phyloP scores from a whole-genome alignment of 2,797 vertebrate genomes.

The Pipistrellus nathusii region DNA sequence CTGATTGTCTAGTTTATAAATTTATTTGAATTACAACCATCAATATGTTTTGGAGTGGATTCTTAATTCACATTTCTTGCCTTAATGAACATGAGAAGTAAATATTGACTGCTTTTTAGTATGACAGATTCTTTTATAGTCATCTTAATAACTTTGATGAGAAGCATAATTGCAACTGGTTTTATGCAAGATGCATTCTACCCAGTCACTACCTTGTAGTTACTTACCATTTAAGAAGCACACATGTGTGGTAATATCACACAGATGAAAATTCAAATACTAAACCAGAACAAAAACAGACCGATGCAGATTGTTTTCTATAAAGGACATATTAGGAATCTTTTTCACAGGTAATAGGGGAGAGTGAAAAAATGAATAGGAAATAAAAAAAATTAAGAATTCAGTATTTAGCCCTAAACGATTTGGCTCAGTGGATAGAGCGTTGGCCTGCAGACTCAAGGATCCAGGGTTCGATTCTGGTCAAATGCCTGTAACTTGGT shows the following conservation, averaged over 20 bases:
- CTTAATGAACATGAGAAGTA: slow-evolving; percentile 70
- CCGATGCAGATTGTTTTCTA: not conserved
- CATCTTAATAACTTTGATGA: slow-evolving; percentile 21
- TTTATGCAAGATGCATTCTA: not conserved
- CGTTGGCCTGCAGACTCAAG: too few relatives aligned
- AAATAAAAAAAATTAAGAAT: not conserved
- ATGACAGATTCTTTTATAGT: slow-evolving; percentile 25
- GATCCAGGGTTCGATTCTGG: too few relatives aligned
- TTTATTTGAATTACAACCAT: slow-evolving; percentile 71
- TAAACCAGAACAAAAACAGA: not conserved
- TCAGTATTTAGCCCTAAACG: not conserved
- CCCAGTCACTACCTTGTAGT: not conserved
- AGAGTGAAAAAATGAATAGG: not conserved
- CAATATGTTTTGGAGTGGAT: slow-evolving; percentile 58
- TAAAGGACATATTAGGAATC: not conserved
- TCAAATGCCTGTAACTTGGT: too few relatives aligned
- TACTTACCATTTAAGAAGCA: not conserved
- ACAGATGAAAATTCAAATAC: slow-evolving; percentile 10
- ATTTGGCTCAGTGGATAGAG: too few relatives aligned
- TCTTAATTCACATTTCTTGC: slow-evolving; percentile 65
- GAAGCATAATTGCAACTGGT: not conserved
- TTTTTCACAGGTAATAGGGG: not conserved
- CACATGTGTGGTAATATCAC: not conserved
- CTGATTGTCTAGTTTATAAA: slow-evolving; percentile 49
- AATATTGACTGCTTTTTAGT: slow-evolving; percentile 74